phyloP scores from a whole-genome alignment of 2,113 vertebrate species.

The Meles meles region DNA sequence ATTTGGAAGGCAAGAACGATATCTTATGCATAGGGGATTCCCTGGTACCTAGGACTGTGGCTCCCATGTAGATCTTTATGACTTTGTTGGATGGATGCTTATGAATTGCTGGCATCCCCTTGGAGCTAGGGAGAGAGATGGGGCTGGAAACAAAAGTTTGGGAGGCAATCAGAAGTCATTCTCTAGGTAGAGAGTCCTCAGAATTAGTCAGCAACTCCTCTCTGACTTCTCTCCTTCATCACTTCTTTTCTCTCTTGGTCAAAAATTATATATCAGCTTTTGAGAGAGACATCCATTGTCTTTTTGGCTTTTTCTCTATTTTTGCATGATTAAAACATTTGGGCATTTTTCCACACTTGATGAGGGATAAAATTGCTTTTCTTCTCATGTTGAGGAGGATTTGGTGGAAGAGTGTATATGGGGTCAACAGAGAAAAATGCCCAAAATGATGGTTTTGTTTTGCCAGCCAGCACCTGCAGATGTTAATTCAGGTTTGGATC shows the following conservation, averaged over 20 bases:
- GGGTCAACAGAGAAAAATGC: background rate
- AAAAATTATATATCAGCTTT: background rate
- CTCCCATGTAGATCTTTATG: background rate
- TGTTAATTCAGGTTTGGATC: too few species aligned
- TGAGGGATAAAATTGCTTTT: background rate
- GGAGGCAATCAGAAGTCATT: background rate
- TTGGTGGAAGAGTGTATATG: background rate
- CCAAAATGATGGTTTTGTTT: background rate
- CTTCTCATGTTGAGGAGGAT: background rate
- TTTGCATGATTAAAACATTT: conserved; percentile 7
- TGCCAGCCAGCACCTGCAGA: background rate
- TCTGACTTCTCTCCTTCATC: background rate
- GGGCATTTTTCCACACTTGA: background rate
- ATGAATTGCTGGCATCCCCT: background rate
- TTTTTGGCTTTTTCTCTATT: background rate
- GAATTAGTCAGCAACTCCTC: background rate
- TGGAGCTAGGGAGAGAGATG: background rate
- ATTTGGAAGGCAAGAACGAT: background rate
- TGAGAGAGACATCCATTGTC: background rate
- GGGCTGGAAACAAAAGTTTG: background rate
- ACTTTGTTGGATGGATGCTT: background rate
- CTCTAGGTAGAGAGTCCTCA: background rate
- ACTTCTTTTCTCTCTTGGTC: background rate
- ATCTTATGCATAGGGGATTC: background rate
- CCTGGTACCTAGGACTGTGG: background rate